These are phyloP conservation scores for Diplazon laetatorius DNA, from an alignment of 2,888 invertebrate species.

Conservation along the genomic window DNA sequence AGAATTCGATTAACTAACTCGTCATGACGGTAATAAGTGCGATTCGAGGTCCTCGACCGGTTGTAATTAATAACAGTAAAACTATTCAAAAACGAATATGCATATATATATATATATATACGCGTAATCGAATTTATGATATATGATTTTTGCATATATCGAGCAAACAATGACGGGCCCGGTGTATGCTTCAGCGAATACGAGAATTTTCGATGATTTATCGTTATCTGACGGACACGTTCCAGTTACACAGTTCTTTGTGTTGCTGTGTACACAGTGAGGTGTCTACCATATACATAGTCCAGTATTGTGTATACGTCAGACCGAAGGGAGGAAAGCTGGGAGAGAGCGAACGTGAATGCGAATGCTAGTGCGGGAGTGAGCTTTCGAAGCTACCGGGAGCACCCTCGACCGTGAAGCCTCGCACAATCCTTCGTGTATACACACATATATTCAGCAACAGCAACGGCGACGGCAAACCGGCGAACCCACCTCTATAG, in stretches of 20 bases:
- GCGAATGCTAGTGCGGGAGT: slow-evolving; percentile 47
- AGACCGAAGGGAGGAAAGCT: slow-evolving; percentile 31
- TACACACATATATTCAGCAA: slow-evolving; percentile 33
- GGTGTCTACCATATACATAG: slow-evolving; percentile 16
- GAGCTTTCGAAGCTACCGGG: slow-evolving; percentile 44
- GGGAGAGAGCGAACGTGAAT: slow-evolving; percentile 41
- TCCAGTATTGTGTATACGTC: slow-evolving; percentile 10
- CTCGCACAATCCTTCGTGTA: slow-evolving; percentile 51
- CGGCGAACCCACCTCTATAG: slow-evolving; percentile 41
- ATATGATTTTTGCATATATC: background rate
- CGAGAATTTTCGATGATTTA: slow-evolving; percentile 29
- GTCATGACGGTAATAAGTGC: background rate
- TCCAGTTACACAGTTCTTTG: slow-evolving; percentile 28
- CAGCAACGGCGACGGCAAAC: slow-evolving; percentile 11
- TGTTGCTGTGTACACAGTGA: slow-evolving; percentile 11
- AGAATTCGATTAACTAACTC: slow-evolving; percentile 1
- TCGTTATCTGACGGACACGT: slow-evolving; percentile 21
- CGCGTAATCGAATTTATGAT: background rate
- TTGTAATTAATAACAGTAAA: too few relatives aligned
- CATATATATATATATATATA: background rate
- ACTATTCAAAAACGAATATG: too few relatives aligned
- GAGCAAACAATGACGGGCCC: background rate
- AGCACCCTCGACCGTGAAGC: slow-evolving; percentile 52
- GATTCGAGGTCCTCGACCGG: background rate
- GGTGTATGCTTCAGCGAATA: slow-evolving; percentile 2